Base-by-base conservation (phyloP, 2,113 vertebrate genomes). In the Argyrosomus japonicus region DNA sequence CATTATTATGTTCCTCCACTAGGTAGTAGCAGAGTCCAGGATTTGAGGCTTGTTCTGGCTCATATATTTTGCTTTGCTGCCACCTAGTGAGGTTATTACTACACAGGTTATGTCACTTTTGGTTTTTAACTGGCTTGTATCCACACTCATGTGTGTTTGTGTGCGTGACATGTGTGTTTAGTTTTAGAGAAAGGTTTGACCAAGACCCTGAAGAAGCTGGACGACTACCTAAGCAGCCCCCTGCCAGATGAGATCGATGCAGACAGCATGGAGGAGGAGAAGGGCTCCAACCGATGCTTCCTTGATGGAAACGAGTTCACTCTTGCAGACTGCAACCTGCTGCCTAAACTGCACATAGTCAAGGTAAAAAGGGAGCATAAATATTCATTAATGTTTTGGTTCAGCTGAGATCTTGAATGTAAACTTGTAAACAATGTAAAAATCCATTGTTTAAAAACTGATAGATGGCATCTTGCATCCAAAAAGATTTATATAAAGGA, bases 291-390 rank as follows among this genome's bases (percentile, higher is more conserved):
- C 77, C 96, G 98, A 81, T 91, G 91, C 89, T 99, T 99, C 93
- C 94, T 99, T 79, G 98, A 99, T 15, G 98, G 98, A 27, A 96
- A 97, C 1, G 96, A 99, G 65, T 92, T 99, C 79, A 98, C 98
- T 0, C 95, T 99, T 48, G 97, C 98, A 1, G 98, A 99, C 94
- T 99, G 98, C 93, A 99, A 99, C 89, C 97, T 99, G 79, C 94
- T 99, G 89, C 98, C 98, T 70, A 99, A 99, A 90, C 97, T 99
- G 63, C 98, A 99, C 2, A 99, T 99, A 90, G 96, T 99, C 86
- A 98, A 99, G 97, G 98, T 99, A 90, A 94, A 85, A 19, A 93
- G 77, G 5, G 17, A 21, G n/a, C 6, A 3, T 2, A 23, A 77
- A 40, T 21, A 50, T 4, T 29, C 5, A 61, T 27, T 7, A 9